A percentile compares a stretch with the other conserved stretches of the same genome.
Evolutionary conservation across 2,888 invertebrate species (phyloP).

Genomic region (Aleiodes alternator): DNA sequence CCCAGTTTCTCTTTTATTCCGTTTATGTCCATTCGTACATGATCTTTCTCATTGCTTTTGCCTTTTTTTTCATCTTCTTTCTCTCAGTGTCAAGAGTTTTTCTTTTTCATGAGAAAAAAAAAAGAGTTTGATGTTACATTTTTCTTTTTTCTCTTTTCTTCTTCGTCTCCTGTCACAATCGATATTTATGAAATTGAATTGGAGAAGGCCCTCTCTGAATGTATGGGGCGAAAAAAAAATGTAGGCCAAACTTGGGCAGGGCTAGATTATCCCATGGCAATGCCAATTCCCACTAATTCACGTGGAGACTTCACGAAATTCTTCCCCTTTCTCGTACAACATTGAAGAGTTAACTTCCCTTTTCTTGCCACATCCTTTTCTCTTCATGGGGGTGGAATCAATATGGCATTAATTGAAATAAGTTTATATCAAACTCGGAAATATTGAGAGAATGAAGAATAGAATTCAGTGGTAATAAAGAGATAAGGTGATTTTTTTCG

Average conservation of each 20-base stretch:
- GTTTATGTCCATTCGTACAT: slow-evolving; percentile 22
- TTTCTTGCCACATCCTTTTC: background rate
- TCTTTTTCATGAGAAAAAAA: background rate
- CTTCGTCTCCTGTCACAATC: background rate
- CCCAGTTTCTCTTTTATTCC: slow-evolving; percentile 33
- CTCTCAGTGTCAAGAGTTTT: slow-evolving; percentile 13
- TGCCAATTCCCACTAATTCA: background rate
- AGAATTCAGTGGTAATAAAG: too few relatives aligned
- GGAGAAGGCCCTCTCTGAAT: background rate
- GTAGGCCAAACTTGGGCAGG: slow-evolving; percentile 18
- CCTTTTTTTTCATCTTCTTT: background rate
- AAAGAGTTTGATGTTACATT: background rate
- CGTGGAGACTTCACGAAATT: background rate
- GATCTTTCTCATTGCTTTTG: slow-evolving; percentile 3
- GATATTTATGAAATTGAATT: slow-evolving; percentile 38
- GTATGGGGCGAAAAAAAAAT: slow-evolving; percentile 13
- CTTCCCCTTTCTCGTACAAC: background rate
- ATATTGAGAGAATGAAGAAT: too few relatives aligned
- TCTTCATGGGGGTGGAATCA: background rate
- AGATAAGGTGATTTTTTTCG: too few relatives aligned
- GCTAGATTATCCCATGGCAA: slow-evolving; percentile 15
- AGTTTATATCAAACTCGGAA: too few relatives aligned
- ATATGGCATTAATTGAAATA: too few relatives aligned
- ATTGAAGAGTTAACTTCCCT: background rate
- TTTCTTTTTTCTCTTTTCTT: background rate